Base-by-base conservation (phyloP, 2,113 vertebrate species). In the Dipodomys ordii region DNA sequence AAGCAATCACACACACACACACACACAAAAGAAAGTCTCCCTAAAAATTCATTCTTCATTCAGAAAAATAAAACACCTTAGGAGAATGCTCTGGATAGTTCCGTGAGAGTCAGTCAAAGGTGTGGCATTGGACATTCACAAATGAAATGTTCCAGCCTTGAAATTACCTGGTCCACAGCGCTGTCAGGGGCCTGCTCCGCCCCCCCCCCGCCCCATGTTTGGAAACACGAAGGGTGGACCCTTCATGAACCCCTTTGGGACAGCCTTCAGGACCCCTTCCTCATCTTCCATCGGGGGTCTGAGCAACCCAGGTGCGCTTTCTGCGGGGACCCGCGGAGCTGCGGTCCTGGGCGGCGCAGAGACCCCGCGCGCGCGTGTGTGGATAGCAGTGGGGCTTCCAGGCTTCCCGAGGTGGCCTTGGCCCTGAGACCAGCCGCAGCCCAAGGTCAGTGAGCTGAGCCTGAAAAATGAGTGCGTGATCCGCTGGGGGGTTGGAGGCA, bases 391-490 rank as follows among this genome's bases (percentile, higher is more conserved):
- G 39, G 4, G 5, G 76, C 3, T 25, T 30, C 71, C 89, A 88
- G 87, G 81, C 94, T 95, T 96, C 96, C 92, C 13, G 53, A 18
- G 68, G 95, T 87, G 94, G 96, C 93, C 93, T 78, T 94, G 96
- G 93, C 82, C 95, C 95, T 92, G 83, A 73, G 65, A 94, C 76
- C 96, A 92, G 32, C 80, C 18, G 91, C 28, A 11, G 91, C 85
- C 91, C 32, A 91, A 89, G 39, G 44, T 92, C 96, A 93, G 95
- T 96, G 94, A 96, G 84, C 71, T 2, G 71, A 88, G 93, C 64
- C 96, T 97, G 96, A 95, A 92, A 97, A 96, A 95, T 88, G 96
- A 96, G 87, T 16, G 69, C 25, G n/a, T 35, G 32, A 49, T 77
- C 10, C 0, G 35, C 69, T 8, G 0, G 1, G 53, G 53, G 15